A percentile compares a stretch with the other conserved stretches of the same genome.
phyloP scores from a whole-genome alignment of 2,113 vertebrate genomes.

The Ameiurus melas region DNA sequence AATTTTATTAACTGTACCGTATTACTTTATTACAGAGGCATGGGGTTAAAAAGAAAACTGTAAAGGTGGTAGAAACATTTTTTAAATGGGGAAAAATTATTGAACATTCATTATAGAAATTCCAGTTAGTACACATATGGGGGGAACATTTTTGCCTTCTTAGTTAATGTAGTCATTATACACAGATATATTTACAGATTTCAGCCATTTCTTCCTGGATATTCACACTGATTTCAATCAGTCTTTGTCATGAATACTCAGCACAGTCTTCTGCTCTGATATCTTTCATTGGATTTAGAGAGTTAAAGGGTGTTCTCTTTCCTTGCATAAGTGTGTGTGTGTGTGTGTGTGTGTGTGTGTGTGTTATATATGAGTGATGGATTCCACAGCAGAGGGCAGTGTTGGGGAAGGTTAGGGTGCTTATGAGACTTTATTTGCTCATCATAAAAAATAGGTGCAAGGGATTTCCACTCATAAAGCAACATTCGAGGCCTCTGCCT shows the following conservation, averaged over 20 bases:
- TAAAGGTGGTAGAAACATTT: not conserved
- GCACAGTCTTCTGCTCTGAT: not conserved
- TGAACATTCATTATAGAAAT: not conserved
- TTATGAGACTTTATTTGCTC: not conserved
- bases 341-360: no score
- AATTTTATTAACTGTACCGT: not conserved
- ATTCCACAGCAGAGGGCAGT: conserved; percentile 68
- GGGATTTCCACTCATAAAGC: not conserved
- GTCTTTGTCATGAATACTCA: conserved; percentile 15
- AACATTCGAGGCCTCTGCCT: not conserved
- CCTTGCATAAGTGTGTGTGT: not conserved
- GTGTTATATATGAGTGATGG: not conserved
- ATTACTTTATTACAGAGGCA: not conserved
- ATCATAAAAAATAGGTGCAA: not conserved
- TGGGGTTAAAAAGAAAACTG: not conserved
- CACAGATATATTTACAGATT: not conserved
- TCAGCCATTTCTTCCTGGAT: not conserved
- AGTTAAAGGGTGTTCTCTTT: not conserved
- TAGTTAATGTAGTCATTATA: not conserved
- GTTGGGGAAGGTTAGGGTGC: conserved; percentile 49
- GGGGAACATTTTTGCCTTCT: not conserved
- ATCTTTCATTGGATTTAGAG: not conserved
- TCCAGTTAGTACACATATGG: not conserved
- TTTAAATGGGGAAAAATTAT: not conserved
- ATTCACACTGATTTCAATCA: not conserved